Percentiles rank a stretch among this genome's conserved stretches.
phyloP scores from a whole-genome alignment of 35 echinoderm and acorn worm genomes.

The Heliocidaris tuberculata region DNA sequence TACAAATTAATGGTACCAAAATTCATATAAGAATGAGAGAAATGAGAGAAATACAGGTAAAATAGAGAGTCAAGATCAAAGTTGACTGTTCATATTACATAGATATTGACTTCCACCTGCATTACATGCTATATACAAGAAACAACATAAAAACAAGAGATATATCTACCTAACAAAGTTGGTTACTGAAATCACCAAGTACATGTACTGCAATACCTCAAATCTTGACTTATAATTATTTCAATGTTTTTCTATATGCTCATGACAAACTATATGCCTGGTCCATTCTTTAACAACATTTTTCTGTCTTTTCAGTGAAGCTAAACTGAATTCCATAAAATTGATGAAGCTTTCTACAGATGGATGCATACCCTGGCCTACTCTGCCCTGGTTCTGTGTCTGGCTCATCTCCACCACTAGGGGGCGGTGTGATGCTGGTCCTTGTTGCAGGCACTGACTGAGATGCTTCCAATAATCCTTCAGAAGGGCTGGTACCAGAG shows the following conservation, averaged over 20 bases:
- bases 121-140: too few species aligned
- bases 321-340: not conserved
- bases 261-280: not conserved
- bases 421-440: constrained; percentile 45
- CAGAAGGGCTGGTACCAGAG: constrained; percentile 25
- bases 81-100: too few species aligned
- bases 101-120: too few species aligned
- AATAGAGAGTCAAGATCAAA: too few species aligned
- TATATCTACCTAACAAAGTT: not conserved
- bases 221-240: not conserved
- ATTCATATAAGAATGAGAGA: too few species aligned
- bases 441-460: constrained; percentile 30
- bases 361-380: not conserved
- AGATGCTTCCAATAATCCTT: constrained; percentile 1
- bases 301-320: not conserved
- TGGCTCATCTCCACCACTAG: constrained; percentile 45
- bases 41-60: too few species aligned
- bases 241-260: not conserved
- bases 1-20: too few species aligned
- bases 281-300: not conserved
- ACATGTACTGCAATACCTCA: not conserved
- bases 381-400: constrained; percentile 6
- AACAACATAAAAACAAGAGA: not conserved
- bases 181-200: too few species aligned
- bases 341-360: not conserved